Percentiles rank a stretch among this genome's conserved stretches.
Evolutionary conservation across 2,797 vertebrate genomes (phyloP).

Genomic region (Menidia menidia): DNA sequence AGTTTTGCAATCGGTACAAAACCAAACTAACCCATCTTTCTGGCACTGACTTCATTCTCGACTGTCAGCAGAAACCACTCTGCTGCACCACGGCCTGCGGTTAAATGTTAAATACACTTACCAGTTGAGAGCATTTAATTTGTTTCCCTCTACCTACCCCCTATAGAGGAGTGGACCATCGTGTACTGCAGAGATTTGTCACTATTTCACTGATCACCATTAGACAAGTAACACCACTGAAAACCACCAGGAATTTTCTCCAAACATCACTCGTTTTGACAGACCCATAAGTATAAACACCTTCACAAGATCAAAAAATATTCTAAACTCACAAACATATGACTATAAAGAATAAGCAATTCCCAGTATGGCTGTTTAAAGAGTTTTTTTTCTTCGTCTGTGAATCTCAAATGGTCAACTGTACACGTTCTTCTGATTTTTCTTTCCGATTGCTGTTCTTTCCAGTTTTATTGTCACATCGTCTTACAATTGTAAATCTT

Average conservation of each 20-base stretch:
- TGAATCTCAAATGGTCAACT: not conserved
- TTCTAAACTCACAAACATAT: not conserved
- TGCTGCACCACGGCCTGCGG: slow-evolving; percentile 6
- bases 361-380: not conserved
- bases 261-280: not conserved
- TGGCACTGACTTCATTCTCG: slow-evolving; percentile 1
- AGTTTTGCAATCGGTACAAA: not conserved
- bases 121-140: slow-evolving; percentile 1
- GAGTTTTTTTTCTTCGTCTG: not conserved
- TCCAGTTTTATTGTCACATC: not conserved
- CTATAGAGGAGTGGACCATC: too few relatives aligned
- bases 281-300: not conserved
- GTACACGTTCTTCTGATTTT: not conserved
- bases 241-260: not conserved
- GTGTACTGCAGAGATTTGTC: too few relatives aligned
- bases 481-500: not conserved
- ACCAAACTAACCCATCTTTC: slow-evolving; percentile 27
- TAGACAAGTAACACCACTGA: not conserved
- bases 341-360: not conserved
- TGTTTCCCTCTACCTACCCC: not conserved
- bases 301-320: too few relatives aligned
- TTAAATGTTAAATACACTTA: too few relatives aligned
- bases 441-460: not conserved
- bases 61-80: not conserved
- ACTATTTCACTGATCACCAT: not conserved